A percentile compares a stretch with the other conserved stretches of the same genome.
These are phyloP conservation scores for Australoheros scitulus DNA, from an alignment of 2,113 vertebrate genomes.

Conservation along the genomic window DNA sequence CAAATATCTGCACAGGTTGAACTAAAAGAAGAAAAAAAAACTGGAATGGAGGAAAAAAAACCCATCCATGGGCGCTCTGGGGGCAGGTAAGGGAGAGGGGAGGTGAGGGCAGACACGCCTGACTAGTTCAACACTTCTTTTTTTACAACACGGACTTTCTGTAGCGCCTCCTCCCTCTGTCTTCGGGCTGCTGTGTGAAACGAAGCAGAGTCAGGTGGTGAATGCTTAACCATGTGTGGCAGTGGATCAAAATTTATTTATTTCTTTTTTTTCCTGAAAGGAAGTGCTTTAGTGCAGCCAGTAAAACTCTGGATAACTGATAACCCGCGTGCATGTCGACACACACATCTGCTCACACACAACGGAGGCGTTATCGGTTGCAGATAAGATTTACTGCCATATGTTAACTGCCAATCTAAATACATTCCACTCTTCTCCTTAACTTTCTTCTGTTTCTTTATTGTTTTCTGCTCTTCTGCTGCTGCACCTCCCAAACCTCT, in stretches of 20 bases:
- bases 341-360: conserved; percentile 17
- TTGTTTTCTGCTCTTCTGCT: conserved; percentile 4
- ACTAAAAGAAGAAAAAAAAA: not conserved
- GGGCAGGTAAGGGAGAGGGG: conserved; percentile 25
- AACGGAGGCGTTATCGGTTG: conserved; percentile 24
- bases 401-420: conserved; percentile 53
- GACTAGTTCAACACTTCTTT: conserved; percentile 47
- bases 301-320: conserved; percentile 57
- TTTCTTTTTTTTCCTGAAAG: conserved; percentile 44
- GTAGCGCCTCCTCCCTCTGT: not conserved
- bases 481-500: not conserved
- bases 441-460: not conserved
- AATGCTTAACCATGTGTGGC: conserved; percentile 75
- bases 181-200: conserved; percentile 40
- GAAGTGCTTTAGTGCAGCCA: conserved; percentile 54
- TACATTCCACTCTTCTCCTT: conserved; percentile 45
- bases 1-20: conserved; percentile 30
- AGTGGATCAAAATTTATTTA: conserved; percentile 51
- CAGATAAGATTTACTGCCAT: conserved; percentile 55
- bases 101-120: conserved; percentile 35
- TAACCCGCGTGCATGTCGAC: conserved; percentile 25
- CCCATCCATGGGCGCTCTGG: not conserved
- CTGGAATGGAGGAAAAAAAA: not conserved
- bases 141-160: conserved; percentile 46
- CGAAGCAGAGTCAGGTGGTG: conserved; percentile 60